Evolutionary conservation across 1,140 invertebrate genomes (phyloP).

Genomic region (Helicoverpa zea): DNA sequence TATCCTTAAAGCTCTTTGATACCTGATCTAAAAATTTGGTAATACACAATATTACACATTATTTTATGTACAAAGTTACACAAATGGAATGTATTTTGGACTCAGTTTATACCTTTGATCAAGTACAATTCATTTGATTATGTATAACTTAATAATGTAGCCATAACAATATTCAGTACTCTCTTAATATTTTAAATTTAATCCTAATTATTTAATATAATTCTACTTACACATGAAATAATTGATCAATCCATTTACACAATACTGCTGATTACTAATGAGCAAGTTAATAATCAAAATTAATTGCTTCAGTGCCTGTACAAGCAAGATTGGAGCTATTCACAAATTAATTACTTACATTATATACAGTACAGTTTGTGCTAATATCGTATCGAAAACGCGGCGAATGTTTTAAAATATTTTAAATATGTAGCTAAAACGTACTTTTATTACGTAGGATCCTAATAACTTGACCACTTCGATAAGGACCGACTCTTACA

Average conservation of each 20-base stretch:
- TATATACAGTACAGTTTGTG: slow-evolving; percentile 1
- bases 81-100: slow-evolving; percentile 84
- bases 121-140: slow-evolving; percentile 75
- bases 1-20: slow-evolving; percentile 81
- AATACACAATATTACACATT: slow-evolving; percentile 64
- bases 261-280: slow-evolving; percentile 77
- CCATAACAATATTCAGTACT: slow-evolving; percentile 80
- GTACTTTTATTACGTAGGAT: neutral
- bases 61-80: slow-evolving; percentile 80
- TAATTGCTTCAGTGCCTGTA: slow-evolving; percentile 13
- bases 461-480: slow-evolving; percentile 3
- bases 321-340: slow-evolving; percentile 1
- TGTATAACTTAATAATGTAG: slow-evolving; percentile 61
- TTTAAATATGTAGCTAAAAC: neutral
- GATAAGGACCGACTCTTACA: neutral
- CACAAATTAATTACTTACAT: slow-evolving; percentile 29
- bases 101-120: slow-evolving; percentile 70
- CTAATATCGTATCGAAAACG: neutral
- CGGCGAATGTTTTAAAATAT: slow-evolving; percentile 1
- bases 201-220: slow-evolving; percentile 54
- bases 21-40: slow-evolving; percentile 68
- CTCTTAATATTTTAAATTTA: slow-evolving; percentile 67
- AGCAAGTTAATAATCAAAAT: slow-evolving; percentile 65
- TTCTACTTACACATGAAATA: slow-evolving; percentile 63
- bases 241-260: slow-evolving; percentile 68